Conservation (phyloP, 92 coral and sea anemone species). For the Isaurus tuberculatus region DNA sequence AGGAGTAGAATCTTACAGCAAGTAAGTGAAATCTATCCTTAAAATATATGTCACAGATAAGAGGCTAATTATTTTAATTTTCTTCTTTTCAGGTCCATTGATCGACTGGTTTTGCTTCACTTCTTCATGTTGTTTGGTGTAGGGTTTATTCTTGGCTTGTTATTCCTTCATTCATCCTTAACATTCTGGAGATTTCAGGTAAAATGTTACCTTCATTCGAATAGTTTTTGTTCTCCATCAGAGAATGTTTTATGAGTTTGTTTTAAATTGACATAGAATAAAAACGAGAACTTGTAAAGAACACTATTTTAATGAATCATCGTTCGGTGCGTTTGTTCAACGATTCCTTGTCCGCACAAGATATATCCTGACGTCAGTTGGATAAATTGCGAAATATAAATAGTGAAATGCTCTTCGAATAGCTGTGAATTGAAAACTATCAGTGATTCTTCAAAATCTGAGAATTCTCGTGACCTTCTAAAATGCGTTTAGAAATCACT, state of each 20-base stretch:
- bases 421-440: not conserved
- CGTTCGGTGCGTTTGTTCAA: not conserved
- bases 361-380: not conserved
- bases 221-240: not conserved
- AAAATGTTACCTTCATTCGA: not conserved
- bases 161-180: conserved; percentile 84
- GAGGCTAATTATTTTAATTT: conserved; percentile 7
- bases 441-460: not conserved
- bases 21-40: conserved; percentile 28
- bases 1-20: conserved; percentile 45
- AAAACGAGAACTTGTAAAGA: not conserved
- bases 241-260: not conserved
- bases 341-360: not conserved
- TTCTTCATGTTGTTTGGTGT: conserved; percentile 86
- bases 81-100: conserved; percentile 64
- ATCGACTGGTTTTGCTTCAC: conserved; percentile 85
- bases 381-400: not conserved
- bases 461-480: not conserved
- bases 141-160: conserved; percentile 82
- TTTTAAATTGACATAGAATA: not conserved
- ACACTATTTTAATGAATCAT: not conserved
- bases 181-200: conserved; percentile 94
- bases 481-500: not conserved
- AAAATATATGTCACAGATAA: not conserved
- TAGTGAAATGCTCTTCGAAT: not conserved